Evolutionary conservation across 2,797 vertebrate genomes (phyloP), one percentile per base, ranked within the genome.

Genomic region (Lindbergichthys nudifrons): DNA sequence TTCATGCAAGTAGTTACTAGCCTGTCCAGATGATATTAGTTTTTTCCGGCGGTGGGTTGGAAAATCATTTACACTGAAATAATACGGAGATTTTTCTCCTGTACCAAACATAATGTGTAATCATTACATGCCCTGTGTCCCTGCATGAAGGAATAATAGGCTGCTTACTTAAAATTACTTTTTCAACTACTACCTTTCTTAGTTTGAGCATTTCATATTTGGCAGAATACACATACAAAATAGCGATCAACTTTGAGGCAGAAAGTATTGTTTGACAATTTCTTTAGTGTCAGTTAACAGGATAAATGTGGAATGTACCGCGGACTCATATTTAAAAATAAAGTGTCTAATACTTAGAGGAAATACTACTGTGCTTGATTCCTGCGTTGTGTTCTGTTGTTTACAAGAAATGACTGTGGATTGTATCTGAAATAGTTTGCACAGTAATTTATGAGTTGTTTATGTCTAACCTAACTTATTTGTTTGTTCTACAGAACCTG

Each of bases 401-500:
- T 48, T 3, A 46, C 5, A 52, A 32, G 41, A 51, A 0, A 3
- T 26, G 18, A n/a, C 7, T 58, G 8, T 53, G 19, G 5, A 43
- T 26, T 65, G 10, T 11, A 10, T 23, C n/a, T 46, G 0, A 39
- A 19, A 30, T n/a, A 2, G 4, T 66, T 71, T 62, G 5, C 41
- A 52, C 23, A 15, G 3, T 42, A 39, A 48, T 21, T 48, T 5
- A 1, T 30, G 23, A 65, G 42, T 10, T 58, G 16, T 60, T 54
- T n/a, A 39, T 12, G 15, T 67, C 43, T 36, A 43, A 65, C 41
- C 15, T 36, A 8, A 36, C 5, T 21, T 77, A 8, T 16, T 72
- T 23, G 10, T 32, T 58, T 83, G 3, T 42, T 71, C 30, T 26
- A 78, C 89, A 99, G 98, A 99, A 98, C 85, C 93, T 99, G 77